Evolutionary conservation across 37 sponge, comb jelly and placozoan species (phyloP).

Genomic region (Oscarella lobularis): DNA sequence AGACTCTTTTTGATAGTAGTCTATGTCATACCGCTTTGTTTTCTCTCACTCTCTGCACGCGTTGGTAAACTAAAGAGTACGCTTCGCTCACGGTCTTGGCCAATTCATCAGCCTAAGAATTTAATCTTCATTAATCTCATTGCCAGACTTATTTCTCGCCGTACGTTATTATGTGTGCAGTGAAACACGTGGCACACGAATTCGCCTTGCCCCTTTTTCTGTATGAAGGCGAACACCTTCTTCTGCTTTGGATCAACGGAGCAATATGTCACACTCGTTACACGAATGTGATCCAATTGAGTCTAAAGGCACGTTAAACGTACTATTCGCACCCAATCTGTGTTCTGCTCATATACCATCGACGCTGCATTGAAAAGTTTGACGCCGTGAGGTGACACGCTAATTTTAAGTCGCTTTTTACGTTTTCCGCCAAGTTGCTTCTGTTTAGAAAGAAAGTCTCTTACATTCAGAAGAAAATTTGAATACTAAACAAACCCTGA

Average conservation of each 20-base stretch:
- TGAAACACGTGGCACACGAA: not conserved
- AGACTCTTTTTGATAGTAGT: not conserved
- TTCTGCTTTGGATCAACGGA: not conserved
- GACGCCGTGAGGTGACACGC: not conserved
- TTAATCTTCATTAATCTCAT: too few species aligned
- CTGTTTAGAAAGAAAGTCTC: too few species aligned
- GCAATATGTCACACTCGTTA: not conserved
- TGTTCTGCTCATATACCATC: not conserved
- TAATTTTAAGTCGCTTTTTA: not conserved
- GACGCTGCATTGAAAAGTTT: not conserved
- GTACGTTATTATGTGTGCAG: not conserved
- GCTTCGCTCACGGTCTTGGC: not conserved
- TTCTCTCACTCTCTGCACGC: not conserved
- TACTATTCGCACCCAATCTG: not conserved
- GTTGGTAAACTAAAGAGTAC: not conserved
- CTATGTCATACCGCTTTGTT: not conserved
- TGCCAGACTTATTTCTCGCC: too few species aligned
- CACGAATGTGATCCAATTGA: not conserved
- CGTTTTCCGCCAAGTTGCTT: not conserved
- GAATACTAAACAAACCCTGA: not conserved
- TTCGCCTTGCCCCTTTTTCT: not conserved
- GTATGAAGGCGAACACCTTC: not conserved
- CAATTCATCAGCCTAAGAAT: conserved; percentile 3
- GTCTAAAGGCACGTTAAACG: not conserved
- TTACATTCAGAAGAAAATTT: not conserved